Conservation (phyloP, 2,888 invertebrate species). For the Pheosia tremula region DNA sequence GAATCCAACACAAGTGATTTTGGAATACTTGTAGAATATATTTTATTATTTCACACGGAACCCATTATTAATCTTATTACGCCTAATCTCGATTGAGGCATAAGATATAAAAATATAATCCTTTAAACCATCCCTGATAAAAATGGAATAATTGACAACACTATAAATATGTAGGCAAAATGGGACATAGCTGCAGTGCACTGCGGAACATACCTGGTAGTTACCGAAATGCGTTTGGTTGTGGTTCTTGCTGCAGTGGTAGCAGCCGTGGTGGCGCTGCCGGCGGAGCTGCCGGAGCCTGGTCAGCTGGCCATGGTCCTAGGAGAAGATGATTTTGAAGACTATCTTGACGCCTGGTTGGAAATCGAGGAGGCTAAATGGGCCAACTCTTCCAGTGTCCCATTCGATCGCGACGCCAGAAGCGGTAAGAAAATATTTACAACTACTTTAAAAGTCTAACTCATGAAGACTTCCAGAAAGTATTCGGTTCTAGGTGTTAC, state of each 20-base stretch:
- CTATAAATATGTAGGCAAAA: slow-evolving; percentile 26
- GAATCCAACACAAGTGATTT: too few relatives aligned
- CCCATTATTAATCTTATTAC: too few relatives aligned
- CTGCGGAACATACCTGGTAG: slow-evolving; percentile 10
- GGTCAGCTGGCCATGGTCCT: slow-evolving; percentile 63
- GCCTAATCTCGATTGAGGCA: too few relatives aligned
- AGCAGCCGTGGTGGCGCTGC: slow-evolving; percentile 45
- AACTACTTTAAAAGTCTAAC: background rate
- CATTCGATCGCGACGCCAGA: slow-evolving; percentile 22
- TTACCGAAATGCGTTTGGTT: slow-evolving; percentile 31
- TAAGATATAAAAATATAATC: too few relatives aligned
- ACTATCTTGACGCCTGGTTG: slow-evolving; percentile 74
- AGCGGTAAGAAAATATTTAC: slow-evolving; percentile 53
- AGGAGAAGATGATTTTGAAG: slow-evolving; percentile 76
- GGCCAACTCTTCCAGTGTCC: slow-evolving; percentile 43
- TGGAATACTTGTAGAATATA: too few relatives aligned
- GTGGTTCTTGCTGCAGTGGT: slow-evolving; percentile 42
- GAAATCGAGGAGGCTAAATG: slow-evolving; percentile 55
- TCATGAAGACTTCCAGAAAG: too few relatives aligned
- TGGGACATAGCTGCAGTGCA: slow-evolving; percentile 14
- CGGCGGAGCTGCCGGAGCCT: slow-evolving; percentile 60
- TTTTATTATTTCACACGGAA: too few relatives aligned
- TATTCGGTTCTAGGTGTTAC: too few relatives aligned
- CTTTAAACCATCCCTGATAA: too few relatives aligned
- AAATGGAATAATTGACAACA: slow-evolving; percentile 11